These are phyloP conservation scores for Passer montanus DNA, from an alignment of 2,113 vertebrate species.

Conservation along the genomic window DNA sequence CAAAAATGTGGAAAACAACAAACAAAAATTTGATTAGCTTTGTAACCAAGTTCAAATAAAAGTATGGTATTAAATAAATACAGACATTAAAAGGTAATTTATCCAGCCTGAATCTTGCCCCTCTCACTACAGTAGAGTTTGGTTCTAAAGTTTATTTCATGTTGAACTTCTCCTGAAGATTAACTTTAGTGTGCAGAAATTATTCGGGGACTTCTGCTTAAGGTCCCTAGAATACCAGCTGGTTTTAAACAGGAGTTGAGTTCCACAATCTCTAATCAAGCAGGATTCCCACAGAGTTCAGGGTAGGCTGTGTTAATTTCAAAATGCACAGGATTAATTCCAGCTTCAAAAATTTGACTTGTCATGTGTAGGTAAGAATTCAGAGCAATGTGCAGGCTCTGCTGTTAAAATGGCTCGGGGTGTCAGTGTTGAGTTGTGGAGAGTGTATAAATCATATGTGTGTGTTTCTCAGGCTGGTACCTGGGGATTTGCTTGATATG, in stretches of 20 bases:
- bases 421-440: constrained; percentile 65
- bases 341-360: not conserved
- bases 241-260: not conserved
- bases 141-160: not conserved
- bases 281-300: not conserved
- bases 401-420: constrained; percentile 61
- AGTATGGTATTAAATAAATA: not conserved
- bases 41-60: not conserved
- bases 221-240: not conserved
- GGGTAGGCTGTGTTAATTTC: not conserved
- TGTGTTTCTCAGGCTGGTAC: constrained; percentile 50
- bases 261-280: not conserved
- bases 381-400: constrained; percentile 32
- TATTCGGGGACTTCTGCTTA: not conserved
- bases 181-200: not conserved
- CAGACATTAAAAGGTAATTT: not conserved
- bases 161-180: not conserved
- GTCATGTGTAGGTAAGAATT: not conserved
- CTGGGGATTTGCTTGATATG: constrained; percentile 65
- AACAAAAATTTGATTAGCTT: not conserved
- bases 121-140: not conserved
- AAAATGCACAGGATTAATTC: not conserved
- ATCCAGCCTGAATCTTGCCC: not conserved
- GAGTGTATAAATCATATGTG: constrained; percentile 63
- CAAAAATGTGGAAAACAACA: not conserved